Evolutionary conservation across 2,113 vertebrate genomes (phyloP).

Genomic region (Protobothrops mucrosquamatus): DNA sequence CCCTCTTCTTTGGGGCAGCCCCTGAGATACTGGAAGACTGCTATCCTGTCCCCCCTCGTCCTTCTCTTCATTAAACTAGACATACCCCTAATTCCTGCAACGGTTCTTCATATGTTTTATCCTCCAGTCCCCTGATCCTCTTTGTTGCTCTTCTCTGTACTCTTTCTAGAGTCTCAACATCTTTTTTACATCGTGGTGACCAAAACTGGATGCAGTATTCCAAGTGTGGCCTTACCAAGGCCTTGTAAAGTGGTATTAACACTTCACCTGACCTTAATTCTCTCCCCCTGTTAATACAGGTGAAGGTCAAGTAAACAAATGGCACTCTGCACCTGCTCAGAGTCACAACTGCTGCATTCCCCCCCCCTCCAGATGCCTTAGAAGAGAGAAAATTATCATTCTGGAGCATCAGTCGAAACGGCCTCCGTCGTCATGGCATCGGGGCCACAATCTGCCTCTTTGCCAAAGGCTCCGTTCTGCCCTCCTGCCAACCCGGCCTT

Average conservation of each 20-base stretch:
- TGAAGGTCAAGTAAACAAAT: background rate
- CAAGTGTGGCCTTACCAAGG: background rate
- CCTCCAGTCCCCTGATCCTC: no score
- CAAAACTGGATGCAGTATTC: background rate
- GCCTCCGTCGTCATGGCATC: background rate
- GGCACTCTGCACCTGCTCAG: background rate
- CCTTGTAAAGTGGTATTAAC: background rate
- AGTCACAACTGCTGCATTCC: background rate
- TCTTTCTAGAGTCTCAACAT: background rate
- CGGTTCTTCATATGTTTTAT: no score
- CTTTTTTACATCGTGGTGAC: background rate
- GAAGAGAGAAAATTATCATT: background rate
- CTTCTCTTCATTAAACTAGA: background rate
- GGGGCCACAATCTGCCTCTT: background rate
- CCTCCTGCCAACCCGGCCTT: background rate
- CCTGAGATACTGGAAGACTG: background rate
- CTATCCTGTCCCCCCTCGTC: rapidly evolving
- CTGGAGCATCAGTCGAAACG: background rate
- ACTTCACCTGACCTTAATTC: background rate
- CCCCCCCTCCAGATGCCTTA: rapidly evolving
- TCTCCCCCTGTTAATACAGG: background rate
- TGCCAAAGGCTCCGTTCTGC: background rate
- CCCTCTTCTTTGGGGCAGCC: background rate
- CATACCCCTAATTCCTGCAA: no score
- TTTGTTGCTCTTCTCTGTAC: background rate